phyloP scores from a whole-genome alignment of 2,888 invertebrate genomes.

The Ditylenchus weischeri region DNA sequence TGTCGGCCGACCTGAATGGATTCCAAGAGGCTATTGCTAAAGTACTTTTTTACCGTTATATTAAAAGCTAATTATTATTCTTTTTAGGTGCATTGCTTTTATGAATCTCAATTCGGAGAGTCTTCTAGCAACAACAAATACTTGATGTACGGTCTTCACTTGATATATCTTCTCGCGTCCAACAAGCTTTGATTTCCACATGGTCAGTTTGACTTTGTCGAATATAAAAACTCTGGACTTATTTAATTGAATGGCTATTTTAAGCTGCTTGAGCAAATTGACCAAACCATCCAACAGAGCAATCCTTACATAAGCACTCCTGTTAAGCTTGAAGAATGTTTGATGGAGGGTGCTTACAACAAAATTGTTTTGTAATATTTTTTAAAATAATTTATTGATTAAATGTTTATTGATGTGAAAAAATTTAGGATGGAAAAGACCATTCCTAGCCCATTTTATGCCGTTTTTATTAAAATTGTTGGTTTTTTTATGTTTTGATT shows the following conservation, averaged over 20 bases:
- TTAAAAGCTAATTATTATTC: too few species aligned
- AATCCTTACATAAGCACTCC: conserved; percentile 92
- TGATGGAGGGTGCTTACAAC: conserved; percentile 99
- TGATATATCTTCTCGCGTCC: conserved; percentile 86
- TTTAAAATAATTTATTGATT: too few species aligned
- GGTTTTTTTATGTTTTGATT: neutral
- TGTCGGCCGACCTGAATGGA: conserved; percentile 83
- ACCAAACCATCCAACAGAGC: conserved; percentile 82
- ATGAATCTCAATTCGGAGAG: conserved; percentile 81
- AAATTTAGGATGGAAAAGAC: conserved; percentile 74
- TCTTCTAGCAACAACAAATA: conserved; percentile 79
- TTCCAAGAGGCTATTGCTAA: conserved; percentile 90
- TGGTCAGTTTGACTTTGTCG: conserved; percentile 61
- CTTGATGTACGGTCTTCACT: conserved; percentile 86
- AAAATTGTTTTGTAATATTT: conserved; percentile 73
- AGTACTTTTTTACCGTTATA: conserved; percentile 62
- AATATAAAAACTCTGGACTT: too few species aligned
- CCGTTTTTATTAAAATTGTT: conserved; percentile 69
- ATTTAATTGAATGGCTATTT: conserved; percentile 8
- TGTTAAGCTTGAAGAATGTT: conserved; percentile 88
- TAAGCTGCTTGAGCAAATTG: conserved; percentile 74
- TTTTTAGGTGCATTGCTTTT: conserved; percentile 82
- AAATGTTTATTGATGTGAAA: too few species aligned
- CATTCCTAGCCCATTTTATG: conserved; percentile 91
- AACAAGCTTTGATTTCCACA: conserved; percentile 95